phyloP scores from a whole-genome alignment of 2,113 vertebrate species.

The Morone saxatilis region DNA sequence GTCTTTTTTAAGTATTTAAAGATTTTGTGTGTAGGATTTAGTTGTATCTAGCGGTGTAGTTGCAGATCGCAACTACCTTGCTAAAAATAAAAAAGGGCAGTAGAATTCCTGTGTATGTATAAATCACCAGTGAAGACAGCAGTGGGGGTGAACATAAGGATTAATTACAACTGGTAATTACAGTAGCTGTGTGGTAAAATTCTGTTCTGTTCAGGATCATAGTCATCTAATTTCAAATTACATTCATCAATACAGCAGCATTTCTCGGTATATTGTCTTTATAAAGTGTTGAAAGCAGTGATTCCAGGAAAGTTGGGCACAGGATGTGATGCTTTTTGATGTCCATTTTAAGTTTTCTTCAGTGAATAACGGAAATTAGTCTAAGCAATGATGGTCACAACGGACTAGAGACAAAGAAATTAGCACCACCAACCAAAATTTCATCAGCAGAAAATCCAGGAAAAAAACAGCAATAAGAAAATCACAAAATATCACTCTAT shows the following conservation, averaged over 20 bases:
- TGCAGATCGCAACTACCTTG: no score
- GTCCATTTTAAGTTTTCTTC: neutral
- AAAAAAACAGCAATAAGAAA: neutral
- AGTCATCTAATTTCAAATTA: neutral
- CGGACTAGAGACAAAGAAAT: neutral
- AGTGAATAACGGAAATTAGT: neutral
- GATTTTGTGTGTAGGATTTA: no score
- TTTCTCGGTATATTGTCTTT: neutral
- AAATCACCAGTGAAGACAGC: no score
- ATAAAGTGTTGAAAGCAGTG: neutral
- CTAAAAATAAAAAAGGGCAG: no score
- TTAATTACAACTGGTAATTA: neutral
- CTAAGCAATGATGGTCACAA: neutral
- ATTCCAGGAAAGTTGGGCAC: neutral
- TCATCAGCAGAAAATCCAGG: no score
- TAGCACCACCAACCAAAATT: no score
- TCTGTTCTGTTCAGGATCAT: neutral
- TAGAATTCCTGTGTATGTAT: no score
- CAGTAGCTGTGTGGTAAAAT: neutral
- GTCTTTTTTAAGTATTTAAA: neutral
- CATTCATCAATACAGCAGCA: neutral
- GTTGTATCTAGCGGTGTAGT: no score
- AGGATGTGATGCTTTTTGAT: neutral
- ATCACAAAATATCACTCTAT: neutral
- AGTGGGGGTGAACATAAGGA: no score